These are phyloP conservation scores for Pterostichus madidus DNA, from an alignment of 2,888 invertebrate species.

Conservation along the genomic window DNA sequence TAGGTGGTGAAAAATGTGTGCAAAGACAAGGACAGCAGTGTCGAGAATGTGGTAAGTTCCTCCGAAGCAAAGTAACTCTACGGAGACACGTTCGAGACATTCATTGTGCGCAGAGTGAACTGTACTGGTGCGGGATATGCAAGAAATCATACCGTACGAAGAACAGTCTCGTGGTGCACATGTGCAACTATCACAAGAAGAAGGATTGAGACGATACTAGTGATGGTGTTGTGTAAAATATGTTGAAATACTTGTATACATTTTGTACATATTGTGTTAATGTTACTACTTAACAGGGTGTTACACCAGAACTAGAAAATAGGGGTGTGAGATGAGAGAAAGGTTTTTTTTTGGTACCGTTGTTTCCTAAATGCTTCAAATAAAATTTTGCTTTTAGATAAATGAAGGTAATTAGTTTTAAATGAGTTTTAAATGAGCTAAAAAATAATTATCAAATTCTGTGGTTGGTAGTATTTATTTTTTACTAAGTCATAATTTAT, in stretches of 20 bases:
- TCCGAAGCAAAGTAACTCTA: constrained; percentile 73
- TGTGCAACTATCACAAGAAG: constrained; percentile 73
- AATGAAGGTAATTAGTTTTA: too few species aligned
- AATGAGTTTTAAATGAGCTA: too few species aligned
- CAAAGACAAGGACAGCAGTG: constrained; percentile 70
- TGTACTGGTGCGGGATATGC: constrained; percentile 73
- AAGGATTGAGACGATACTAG: constrained; percentile 65
- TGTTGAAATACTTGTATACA: not conserved
- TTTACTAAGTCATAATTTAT: too few species aligned
- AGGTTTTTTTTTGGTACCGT: too few species aligned
- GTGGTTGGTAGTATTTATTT: too few species aligned
- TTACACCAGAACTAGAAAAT: too few species aligned
- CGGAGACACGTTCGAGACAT: constrained; percentile 73
- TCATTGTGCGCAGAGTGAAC: constrained; percentile 73
- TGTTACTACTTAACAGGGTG: not conserved
- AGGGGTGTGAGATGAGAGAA: too few species aligned
- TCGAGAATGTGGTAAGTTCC: constrained; percentile 73
- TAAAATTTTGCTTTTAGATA: too few species aligned
- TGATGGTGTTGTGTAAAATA: not conserved
- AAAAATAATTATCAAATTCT: too few species aligned
- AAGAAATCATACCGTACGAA: constrained; percentile 73
- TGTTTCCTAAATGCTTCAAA: too few species aligned
- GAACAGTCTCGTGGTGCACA: constrained; percentile 74
- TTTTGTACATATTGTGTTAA: constrained; percentile 12
- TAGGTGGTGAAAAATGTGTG: constrained; percentile 68